Evolutionary conservation across 1,140 invertebrate genomes (phyloP).

Genomic region (Danaus plexippus): DNA sequence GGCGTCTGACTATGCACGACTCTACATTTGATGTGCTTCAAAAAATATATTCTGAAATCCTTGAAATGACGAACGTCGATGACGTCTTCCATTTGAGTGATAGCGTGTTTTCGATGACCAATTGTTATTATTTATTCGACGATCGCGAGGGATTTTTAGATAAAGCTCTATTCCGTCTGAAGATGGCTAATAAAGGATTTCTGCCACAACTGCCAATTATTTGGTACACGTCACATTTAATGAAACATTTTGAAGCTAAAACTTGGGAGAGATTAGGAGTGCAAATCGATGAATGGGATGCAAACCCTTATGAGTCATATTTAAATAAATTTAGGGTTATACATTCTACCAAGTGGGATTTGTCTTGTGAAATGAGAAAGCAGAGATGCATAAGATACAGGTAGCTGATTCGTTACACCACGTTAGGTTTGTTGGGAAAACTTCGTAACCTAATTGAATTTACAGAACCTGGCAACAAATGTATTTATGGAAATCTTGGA

Average conservation of each 20-base stretch:
- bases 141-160: slow-evolving; percentile 77
- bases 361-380: slow-evolving; percentile 79
- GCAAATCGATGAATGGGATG: slow-evolving; percentile 71
- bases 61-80: slow-evolving; percentile 71
- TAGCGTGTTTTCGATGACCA: slow-evolving; percentile 75
- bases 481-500: slow-evolving; percentile 78
- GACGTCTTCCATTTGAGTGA: slow-evolving; percentile 80
- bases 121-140: slow-evolving; percentile 75
- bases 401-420: slow-evolving; percentile 11
- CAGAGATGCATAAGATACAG: slow-evolving; percentile 75
- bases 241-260: slow-evolving; percentile 27
- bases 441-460: not conserved
- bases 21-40: slow-evolving; percentile 73
- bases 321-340: slow-evolving; percentile 77
- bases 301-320: slow-evolving; percentile 42
- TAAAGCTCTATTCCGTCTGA: slow-evolving; percentile 71
- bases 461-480: slow-evolving; percentile 80
- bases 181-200: slow-evolving; percentile 72
- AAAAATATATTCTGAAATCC: slow-evolving; percentile 72
- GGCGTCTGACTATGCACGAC: slow-evolving; percentile 77
- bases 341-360: slow-evolving; percentile 81
- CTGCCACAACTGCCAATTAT: slow-evolving; percentile 55
- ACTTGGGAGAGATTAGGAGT: slow-evolving; percentile 73
- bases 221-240: slow-evolving; percentile 39
- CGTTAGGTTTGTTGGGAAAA: too few relatives aligned